A percentile compares a stretch with the other conserved stretches of the same genome.
Evolutionary conservation across 2,113 vertebrate genomes (phyloP).

Genomic region (Aythya baeri): DNA sequence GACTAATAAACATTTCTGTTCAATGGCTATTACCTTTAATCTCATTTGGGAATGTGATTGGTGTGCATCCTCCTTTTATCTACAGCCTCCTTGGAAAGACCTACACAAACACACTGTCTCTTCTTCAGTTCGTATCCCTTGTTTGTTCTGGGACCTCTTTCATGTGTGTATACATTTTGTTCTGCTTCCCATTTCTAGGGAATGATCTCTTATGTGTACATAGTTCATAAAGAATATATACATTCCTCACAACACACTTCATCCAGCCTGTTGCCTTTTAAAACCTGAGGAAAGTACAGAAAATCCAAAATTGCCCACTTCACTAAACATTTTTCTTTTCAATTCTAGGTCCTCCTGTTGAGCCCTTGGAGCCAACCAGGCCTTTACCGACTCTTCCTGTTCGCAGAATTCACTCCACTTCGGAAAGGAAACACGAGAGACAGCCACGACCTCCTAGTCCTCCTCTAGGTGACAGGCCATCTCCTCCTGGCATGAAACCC

Average conservation of each 20-base stretch:
- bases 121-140: neutral
- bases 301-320: neutral
- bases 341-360: slow-evolving; percentile 88
- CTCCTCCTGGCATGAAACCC: slow-evolving; percentile 88
- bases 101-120: neutral
- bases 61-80: neutral
- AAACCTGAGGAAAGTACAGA: neutral
- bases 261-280: neutral
- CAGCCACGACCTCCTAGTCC: slow-evolving; percentile 86
- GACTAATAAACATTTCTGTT: neutral
- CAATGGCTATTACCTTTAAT: neutral
- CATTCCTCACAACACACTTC: neutral
- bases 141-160: neutral
- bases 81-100: slow-evolving; percentile 1
- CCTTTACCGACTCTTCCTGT: slow-evolving; percentile 93
- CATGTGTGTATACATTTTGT: neutral
- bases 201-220: neutral
- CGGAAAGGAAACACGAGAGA: slow-evolving; percentile 89
- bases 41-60: neutral
- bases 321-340: slow-evolving; percentile 38
- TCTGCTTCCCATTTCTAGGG: slow-evolving; percentile 5
- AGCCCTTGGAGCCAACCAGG: slow-evolving; percentile 93
- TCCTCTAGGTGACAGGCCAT: slow-evolving; percentile 86
- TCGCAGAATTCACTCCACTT: slow-evolving; percentile 88
- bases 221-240: neutral